Percentiles rank a stretch among this genome's conserved stretches.
phyloP scores from a whole-genome alignment of 2,888 invertebrate species.

The Xestia sexstrigata region DNA sequence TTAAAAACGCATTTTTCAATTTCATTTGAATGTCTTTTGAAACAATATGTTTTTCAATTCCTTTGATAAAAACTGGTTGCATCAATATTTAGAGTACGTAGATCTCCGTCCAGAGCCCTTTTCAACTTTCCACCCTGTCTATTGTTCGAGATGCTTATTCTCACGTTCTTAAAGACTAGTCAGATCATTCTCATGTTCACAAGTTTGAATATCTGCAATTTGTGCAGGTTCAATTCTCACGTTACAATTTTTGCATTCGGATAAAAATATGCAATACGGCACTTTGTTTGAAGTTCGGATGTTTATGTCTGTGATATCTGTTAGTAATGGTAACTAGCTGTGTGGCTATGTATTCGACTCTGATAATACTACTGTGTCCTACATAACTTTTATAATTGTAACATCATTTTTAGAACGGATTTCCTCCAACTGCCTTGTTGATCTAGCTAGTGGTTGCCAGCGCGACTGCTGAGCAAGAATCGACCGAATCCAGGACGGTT shows the following conservation, averaged over 20 bases:
- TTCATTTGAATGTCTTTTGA: neutral
- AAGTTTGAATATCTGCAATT: constrained; percentile 8
- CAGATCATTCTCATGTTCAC: neutral
- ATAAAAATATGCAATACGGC: constrained; percentile 38
- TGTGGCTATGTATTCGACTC: neutral
- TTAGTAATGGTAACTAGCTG: constrained; percentile 20
- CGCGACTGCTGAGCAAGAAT: neutral
- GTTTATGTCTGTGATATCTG: constrained; percentile 46
- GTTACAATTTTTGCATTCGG: neutral
- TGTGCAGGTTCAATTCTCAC: constrained; percentile 13
- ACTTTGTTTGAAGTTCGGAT: constrained; percentile 37
- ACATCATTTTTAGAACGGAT: constrained; percentile 25
- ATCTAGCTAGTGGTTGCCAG: neutral
- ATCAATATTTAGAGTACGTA: neutral
- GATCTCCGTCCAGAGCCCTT: neutral
- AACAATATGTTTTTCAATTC: neutral
- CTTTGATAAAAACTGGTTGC: neutral
- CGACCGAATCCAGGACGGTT: neutral
- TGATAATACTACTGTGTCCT: neutral
- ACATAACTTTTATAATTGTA: constrained; percentile 7
- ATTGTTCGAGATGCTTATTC: neutral
- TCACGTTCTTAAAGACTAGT: neutral
- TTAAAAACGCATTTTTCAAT: neutral
- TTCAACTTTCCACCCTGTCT: neutral
- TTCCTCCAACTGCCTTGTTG: constrained; percentile 5